Evolutionary conservation across 2,797 vertebrate genomes (phyloP).

Genomic region (Gallinago solitaria): DNA sequence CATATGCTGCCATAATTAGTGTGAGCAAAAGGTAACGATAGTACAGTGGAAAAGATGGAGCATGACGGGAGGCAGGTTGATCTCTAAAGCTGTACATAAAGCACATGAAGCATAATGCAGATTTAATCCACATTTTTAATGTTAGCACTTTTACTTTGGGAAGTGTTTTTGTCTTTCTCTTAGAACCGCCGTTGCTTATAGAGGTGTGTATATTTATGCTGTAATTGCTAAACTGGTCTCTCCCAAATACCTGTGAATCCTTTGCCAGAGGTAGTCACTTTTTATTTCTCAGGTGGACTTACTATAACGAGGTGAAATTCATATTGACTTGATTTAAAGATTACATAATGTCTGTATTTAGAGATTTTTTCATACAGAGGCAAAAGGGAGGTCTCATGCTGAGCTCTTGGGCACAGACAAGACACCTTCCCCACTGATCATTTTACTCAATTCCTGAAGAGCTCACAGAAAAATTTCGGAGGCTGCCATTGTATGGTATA

Average conservation of each 20-base stretch:
- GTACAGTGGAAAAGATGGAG: neutral
- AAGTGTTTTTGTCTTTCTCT: neutral
- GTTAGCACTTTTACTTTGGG: neutral
- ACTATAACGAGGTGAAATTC: neutral
- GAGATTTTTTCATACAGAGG: neutral
- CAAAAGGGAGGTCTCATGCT: neutral
- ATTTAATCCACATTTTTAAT: neutral
- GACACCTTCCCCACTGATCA: neutral
- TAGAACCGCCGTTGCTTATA: neutral
- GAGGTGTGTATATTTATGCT: fast-evolving
- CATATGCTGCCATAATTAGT: conserved; percentile 42
- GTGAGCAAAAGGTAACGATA: conserved; percentile 24
- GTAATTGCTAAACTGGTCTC: neutral
- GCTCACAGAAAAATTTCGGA: neutral
- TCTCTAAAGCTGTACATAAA: neutral
- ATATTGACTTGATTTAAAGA: neutral
- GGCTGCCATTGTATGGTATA: neutral
- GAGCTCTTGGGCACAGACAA: neutral
- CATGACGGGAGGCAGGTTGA: neutral
- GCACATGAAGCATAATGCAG: neutral
- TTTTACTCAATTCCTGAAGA: neutral
- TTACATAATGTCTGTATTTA: neutral
- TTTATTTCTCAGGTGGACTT: neutral
- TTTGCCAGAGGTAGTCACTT: neutral
- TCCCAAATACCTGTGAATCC: neutral